Base-by-base conservation (phyloP, 2,797 vertebrate species). In the Pipistrellus nathusii region DNA sequence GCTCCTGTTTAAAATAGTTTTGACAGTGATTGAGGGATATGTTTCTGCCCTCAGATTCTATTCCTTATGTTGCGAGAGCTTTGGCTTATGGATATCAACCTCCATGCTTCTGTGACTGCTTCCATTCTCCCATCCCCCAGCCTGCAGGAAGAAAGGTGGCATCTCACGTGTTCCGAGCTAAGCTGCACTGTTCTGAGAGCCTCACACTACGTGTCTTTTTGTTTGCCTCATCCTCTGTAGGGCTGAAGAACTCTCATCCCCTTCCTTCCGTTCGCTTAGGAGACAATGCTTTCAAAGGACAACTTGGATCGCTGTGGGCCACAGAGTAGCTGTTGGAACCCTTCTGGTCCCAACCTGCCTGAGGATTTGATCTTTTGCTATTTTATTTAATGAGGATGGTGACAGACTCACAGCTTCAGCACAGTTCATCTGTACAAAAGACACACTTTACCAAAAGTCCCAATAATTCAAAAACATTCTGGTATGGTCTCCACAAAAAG, bases 251-350 rank as follows among this genome's bases (percentile, higher is more conserved):
- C 53, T 30, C 92, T 94, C 59, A 1, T 11, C 5, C 75, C 32
- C 32, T 72, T 77, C 72, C 77, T 94, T 95, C 78, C 77, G 87
- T 94, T 73, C 88, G 14, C 68, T 44, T 9, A 23, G 94, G 71
- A 90, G 64, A 96, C 84, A 95, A 85, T 88, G 62, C 53, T 71
- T 94, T 92, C 93, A 97, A 86, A 96, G 75, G 84, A 6, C 32
- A 95, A 38, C 80, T 91, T 76, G 80, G 87, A 48, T 25, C 55
- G 55, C 21, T 81, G 25, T 51, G 35, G 85, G 12, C 18, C 89
- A 80, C 72, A 95, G 90, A 94, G 55, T 87, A 72, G 80, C 91
- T 95, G 30, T 90, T 93, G 91, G 66, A 93, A 93, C 95, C 11
- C 73, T 96, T 83, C 73, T 88, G 27, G 25, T 82, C 62, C 8